Base-by-base conservation (phyloP, 2,888 invertebrate genomes). In the Drosophila mercatorum region DNA sequence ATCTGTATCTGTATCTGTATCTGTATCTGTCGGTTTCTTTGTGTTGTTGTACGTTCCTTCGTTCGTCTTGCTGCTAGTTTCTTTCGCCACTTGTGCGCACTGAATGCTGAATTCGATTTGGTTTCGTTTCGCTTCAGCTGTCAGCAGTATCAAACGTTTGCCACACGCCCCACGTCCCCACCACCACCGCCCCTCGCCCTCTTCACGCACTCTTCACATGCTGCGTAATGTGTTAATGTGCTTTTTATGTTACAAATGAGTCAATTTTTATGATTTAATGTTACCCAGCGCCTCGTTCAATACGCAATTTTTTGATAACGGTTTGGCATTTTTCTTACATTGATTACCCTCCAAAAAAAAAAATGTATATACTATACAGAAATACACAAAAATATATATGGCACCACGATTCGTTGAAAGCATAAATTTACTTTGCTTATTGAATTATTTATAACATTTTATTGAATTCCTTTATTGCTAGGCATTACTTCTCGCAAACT, bases 231-330 rank as follows among this genome's bases (percentile, higher is more conserved):
- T 90, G 90, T 85, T 91, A 91, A 91, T 91, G 91, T 88, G 90
- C 82, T 90, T 91, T 91, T 90, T 91, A 84, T 91, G 91, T 91
- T 91, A 90, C 90, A 90, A 91, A 91, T 90, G 90, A 91, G 91
- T 90, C 80, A 88, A 88, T 89, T 91, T 90, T 90, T 91, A 91
- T 90, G 91, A 91, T 91, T 91, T 90, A 91, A 89, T 90, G 88
- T 77, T 81, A 63, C 68, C 51, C 63, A 61, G 43, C 51, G 81
- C 63, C 56, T 65, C 71, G 68, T 70, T 65, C 65, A 72, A 72
- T 75, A 70, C 70, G 28, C 66, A 68, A 76, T 76, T 86, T 86
- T 86, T 83, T 83, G 83, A 83, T 81, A 86, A 83, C 83, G 83
- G 83, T 83, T 78, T 83, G 86, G 83, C 86, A 83, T 81, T 83